Conservation (phyloP, 2,797 vertebrate species). For the Anabacerthia variegaticeps region DNA sequence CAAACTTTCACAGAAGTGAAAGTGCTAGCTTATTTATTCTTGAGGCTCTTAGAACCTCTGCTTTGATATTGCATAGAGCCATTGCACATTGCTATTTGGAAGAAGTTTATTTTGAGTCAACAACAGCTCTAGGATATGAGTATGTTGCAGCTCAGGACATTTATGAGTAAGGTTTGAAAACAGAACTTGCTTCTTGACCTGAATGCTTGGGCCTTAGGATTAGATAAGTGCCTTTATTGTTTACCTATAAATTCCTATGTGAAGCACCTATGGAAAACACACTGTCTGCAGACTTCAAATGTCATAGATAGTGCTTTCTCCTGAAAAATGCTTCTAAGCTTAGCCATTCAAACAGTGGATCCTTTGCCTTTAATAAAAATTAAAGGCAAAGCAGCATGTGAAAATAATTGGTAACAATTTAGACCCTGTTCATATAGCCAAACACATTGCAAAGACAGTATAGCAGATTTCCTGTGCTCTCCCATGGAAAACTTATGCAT, state of each 20-base stretch:
- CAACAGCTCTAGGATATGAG: neutral
- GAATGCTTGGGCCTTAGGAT: neutral
- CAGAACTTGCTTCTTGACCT: neutral
- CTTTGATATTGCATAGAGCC: neutral
- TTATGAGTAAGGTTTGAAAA: neutral
- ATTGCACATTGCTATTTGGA: neutral
- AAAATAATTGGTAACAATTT: conserved; percentile 1
- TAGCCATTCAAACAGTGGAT: neutral
- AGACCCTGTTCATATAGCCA: neutral
- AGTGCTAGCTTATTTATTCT: neutral
- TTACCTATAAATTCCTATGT: neutral
- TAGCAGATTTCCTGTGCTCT: neutral
- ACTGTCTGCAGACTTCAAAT: neutral
- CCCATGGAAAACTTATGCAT: neutral
- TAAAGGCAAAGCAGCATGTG: neutral
- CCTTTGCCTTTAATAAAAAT: neutral
- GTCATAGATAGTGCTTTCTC: neutral
- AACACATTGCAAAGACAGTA: neutral
- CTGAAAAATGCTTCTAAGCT: neutral
- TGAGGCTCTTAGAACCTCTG: neutral
- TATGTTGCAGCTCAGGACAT: neutral
- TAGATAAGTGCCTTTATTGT: neutral
- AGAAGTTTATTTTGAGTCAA: neutral
- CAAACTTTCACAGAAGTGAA: neutral
- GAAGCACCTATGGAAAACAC: neutral